A percentile compares a stretch with the other conserved stretches of the same genome.
Evolutionary conservation across 2,797 vertebrate species (phyloP).

Genomic region (Geotrypetes seraphini): DNA sequence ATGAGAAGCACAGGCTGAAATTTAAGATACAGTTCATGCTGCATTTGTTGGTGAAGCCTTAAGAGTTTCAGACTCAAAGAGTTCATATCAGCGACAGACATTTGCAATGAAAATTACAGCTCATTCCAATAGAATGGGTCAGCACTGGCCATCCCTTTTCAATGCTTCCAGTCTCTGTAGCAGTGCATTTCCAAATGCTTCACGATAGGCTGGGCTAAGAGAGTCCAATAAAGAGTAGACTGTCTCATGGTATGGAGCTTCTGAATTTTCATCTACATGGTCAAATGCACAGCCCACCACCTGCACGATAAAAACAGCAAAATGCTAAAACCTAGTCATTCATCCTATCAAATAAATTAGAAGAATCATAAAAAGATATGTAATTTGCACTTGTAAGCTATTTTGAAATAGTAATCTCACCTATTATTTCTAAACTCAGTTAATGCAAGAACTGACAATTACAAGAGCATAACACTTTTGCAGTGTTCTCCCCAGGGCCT

Average conservation of each 20-base stretch:
- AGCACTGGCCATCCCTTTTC: conserved; percentile 71
- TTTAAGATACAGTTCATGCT: conserved; percentile 7
- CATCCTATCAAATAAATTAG: background rate
- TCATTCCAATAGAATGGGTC: conserved; percentile 17
- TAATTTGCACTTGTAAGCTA: background rate
- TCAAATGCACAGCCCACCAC: conserved; percentile 87
- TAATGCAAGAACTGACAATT: no score
- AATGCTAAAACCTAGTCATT: no score
- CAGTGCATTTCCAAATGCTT: conserved; percentile 90
- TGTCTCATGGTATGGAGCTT: conserved; percentile 85
- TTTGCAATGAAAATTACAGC: background rate
- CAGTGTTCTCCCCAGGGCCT: no score
- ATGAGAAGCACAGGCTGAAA: conserved; percentile 13
- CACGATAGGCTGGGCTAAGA: conserved; percentile 90
- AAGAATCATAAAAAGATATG: background rate
- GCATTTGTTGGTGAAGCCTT: conserved; percentile 5
- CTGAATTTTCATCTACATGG: conserved; percentile 73
- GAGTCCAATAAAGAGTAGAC: conserved; percentile 92
- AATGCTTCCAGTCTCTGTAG: conserved; percentile 86
- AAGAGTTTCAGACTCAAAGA: background rate
- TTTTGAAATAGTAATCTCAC: no score
- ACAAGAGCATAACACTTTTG: no score
- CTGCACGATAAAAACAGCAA: conserved; percentile 42
- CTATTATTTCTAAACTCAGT: no score
- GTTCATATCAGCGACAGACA: conserved; percentile 3